phyloP scores from a whole-genome alignment of 2,888 invertebrate genomes.

The Peribatodes rhomboidaria region DNA sequence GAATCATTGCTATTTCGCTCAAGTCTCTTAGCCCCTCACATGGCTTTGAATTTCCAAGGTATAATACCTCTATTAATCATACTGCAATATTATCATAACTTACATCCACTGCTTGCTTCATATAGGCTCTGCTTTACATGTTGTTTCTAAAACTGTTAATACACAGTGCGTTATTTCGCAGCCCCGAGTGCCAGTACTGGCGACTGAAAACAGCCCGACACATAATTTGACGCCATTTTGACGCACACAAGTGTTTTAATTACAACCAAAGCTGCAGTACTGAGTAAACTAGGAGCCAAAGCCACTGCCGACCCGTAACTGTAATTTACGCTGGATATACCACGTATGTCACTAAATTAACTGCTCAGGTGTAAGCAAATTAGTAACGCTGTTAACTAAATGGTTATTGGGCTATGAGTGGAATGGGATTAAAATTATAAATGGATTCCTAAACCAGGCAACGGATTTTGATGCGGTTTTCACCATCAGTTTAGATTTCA shows the following conservation, averaged over 20 bases:
- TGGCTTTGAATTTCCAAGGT: too few relatives aligned
- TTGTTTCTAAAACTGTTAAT: too few relatives aligned
- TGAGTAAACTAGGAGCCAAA: slow-evolving; percentile 55
- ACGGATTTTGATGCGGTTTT: too few relatives aligned
- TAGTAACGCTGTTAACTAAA: not conserved
- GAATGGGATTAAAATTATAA: too few relatives aligned
- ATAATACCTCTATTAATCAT: too few relatives aligned
- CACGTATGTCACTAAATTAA: not conserved
- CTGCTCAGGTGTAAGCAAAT: not conserved
- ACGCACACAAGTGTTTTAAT: slow-evolving; percentile 62
- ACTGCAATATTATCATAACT: not conserved
- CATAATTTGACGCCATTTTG: slow-evolving; percentile 61
- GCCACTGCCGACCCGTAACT: slow-evolving; percentile 34
- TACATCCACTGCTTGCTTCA: too few relatives aligned
- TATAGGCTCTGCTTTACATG: too few relatives aligned
- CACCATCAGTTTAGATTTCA: too few relatives aligned
- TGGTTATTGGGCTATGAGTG: not conserved
- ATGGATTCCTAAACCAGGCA: too few relatives aligned
- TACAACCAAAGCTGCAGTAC: slow-evolving; percentile 53
- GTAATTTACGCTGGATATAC: slow-evolving; percentile 42
- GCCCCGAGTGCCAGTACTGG: slow-evolving; percentile 21
- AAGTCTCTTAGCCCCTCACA: too few relatives aligned
- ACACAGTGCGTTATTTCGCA: slow-evolving; percentile 8
- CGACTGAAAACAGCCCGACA: slow-evolving; percentile 53
- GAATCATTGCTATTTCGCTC: too few relatives aligned